Conservation (phyloP, 1,140 invertebrate genomes). For the Riptortus pedestris region DNA sequence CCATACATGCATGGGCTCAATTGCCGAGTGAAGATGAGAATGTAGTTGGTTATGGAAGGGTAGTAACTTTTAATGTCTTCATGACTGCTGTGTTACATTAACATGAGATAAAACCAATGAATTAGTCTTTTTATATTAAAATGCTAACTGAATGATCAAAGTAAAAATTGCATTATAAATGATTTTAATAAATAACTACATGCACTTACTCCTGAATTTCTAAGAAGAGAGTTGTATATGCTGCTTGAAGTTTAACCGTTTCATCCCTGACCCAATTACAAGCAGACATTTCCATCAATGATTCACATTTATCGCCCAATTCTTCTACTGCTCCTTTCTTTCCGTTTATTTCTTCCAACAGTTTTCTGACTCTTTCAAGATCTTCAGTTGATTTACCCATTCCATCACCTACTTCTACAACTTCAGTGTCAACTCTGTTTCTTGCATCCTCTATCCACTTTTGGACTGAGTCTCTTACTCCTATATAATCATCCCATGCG, state of each 20-base stretch:
- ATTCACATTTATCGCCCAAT: conserved; percentile 75
- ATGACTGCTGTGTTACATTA: too few relatives aligned
- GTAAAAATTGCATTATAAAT: too few relatives aligned
- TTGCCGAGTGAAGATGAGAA: too few relatives aligned
- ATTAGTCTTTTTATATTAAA: too few relatives aligned
- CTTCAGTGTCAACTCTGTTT: conserved; percentile 34
- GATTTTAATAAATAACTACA: too few relatives aligned
- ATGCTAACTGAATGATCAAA: too few relatives aligned
- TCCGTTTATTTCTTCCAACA: conserved; percentile 62
- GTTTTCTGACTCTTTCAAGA: conserved; percentile 59
- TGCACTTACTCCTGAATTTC: conserved; percentile 14
- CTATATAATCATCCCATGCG: conserved; percentile 75
- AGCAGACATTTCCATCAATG: conserved; percentile 72
- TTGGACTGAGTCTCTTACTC: conserved; percentile 62
- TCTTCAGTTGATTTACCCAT: conserved; percentile 74
- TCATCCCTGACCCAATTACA: conserved; percentile 72
- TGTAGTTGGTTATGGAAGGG: too few relatives aligned
- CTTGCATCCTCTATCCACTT: conserved; percentile 53
- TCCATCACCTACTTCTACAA: conserved; percentile 43
- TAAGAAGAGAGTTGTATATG: conserved; percentile 54
- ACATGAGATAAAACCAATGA: too few relatives aligned
- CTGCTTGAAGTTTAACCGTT: conserved; percentile 69
- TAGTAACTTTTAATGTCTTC: too few relatives aligned
- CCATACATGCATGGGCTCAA: too few relatives aligned
- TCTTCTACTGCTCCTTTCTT: conserved; percentile 70